A percentile compares a stretch with the other conserved stretches of the same genome.
These are phyloP conservation scores for Alectoris magna DNA, from an alignment of 2,797 vertebrate genomes.

Conservation along the genomic window DNA sequence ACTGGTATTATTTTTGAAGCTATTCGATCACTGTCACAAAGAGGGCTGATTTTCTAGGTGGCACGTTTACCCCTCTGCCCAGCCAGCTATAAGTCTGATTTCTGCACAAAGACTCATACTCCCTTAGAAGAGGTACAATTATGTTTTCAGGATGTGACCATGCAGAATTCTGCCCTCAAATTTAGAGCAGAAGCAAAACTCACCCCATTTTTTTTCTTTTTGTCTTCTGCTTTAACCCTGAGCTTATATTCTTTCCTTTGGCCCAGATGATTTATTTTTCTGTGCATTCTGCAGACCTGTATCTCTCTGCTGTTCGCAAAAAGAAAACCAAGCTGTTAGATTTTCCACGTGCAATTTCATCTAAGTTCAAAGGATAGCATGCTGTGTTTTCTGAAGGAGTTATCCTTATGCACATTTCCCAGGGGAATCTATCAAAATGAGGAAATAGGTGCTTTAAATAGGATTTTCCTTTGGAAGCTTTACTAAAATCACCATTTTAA, in stretches of 20 bases:
- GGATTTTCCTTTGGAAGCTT: neutral
- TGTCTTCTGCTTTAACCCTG: neutral
- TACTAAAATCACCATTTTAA: neutral
- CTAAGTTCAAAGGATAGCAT: constrained; percentile 17
- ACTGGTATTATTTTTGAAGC: rapidly evolving
- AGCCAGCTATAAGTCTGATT: neutral
- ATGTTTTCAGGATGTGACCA: neutral
- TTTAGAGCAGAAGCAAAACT: neutral
- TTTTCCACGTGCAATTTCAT: neutral
- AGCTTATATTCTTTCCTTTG: neutral
- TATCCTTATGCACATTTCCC: neutral
- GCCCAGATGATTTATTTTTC: neutral
- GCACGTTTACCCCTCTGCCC: neutral
- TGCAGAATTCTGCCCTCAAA: neutral
- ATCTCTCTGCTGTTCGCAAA: neutral
- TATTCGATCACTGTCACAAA: neutral
- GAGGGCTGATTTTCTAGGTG: neutral
- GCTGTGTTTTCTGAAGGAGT: neutral
- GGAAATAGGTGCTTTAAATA: constrained; percentile 27
- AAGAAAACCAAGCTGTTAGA: neutral
- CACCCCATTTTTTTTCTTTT: neutral
- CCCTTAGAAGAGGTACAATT: neutral
- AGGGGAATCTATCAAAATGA: constrained; percentile 26
- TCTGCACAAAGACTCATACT: neutral
- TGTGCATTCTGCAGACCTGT: neutral